Percentiles rank a stretch among this genome's conserved stretches.
Evolutionary conservation across 2,113 vertebrate genomes (phyloP).

Genomic region (Tetrax tetrax): DNA sequence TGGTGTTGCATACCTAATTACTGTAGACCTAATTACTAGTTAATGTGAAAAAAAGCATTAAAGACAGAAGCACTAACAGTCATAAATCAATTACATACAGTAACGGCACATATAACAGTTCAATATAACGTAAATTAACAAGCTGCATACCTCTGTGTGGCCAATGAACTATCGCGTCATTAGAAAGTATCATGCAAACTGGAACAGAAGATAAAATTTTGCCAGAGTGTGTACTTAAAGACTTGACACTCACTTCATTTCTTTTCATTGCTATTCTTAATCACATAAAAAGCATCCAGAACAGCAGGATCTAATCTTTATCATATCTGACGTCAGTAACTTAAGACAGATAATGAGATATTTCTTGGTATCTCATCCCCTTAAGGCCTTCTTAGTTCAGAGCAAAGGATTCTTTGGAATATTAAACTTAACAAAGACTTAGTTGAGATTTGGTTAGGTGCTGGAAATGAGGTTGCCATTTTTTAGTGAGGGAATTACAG

Average conservation of each 20-base stretch:
- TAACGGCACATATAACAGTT: background rate
- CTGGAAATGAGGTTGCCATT: background rate
- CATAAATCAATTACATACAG: background rate
- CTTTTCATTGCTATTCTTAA: background rate
- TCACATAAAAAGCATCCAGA: background rate
- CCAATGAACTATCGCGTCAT: background rate
- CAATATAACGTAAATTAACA: background rate
- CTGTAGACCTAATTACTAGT: background rate
- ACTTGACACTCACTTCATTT: background rate
- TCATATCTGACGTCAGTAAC: background rate
- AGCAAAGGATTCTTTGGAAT: background rate
- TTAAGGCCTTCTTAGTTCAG: background rate
- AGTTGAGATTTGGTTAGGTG: background rate
- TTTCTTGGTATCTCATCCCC: background rate
- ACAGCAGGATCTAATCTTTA: background rate
- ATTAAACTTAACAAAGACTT: background rate
- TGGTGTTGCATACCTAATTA: background rate
- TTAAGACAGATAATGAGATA: background rate
- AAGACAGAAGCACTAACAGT: background rate
- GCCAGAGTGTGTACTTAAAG: background rate
- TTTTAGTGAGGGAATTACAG: background rate
- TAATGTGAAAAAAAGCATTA: background rate
- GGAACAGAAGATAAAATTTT: background rate
- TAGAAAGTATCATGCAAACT: background rate
- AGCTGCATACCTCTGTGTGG: background rate